A percentile compares a stretch with the other conserved stretches of the same genome.
Evolutionary conservation across 2,888 invertebrate species (phyloP).

Genomic region (Itoplectis maculator): DNA sequence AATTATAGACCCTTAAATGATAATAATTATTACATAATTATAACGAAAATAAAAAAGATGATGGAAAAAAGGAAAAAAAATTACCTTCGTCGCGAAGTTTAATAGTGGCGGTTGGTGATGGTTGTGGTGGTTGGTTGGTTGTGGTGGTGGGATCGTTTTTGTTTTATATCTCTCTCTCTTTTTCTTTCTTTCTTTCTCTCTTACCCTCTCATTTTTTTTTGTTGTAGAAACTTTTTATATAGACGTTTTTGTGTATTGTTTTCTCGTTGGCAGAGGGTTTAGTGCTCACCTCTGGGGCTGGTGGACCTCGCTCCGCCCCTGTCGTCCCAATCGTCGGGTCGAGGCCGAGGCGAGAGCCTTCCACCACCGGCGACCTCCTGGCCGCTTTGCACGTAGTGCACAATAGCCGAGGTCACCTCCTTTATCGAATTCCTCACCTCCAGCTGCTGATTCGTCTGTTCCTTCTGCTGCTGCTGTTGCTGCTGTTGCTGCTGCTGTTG

Average conservation of each 20-base stretch:
- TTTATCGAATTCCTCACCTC: slow-evolving; percentile 91
- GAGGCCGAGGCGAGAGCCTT: slow-evolving; percentile 81
- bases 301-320: slow-evolving; percentile 83
- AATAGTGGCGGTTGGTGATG: slow-evolving; percentile 81
- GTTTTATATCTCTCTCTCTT: slow-evolving; percentile 60
- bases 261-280: slow-evolving; percentile 73
- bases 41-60: slow-evolving; percentile 74
- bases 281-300: slow-evolving; percentile 85
- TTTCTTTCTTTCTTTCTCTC: slow-evolving; percentile 67
- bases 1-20: slow-evolving; percentile 1
- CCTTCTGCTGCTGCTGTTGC: slow-evolving; percentile 76
- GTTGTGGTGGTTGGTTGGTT: slow-evolving; percentile 79
- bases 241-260: slow-evolving; percentile 58
- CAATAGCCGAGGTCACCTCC: slow-evolving; percentile 96
- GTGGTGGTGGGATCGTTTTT: slow-evolving; percentile 74
- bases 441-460: slow-evolving; percentile 83
- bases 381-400: slow-evolving; percentile 91
- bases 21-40: slow-evolving; percentile 60
- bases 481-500: slow-evolving; percentile 67
- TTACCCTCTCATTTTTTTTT: slow-evolving; percentile 64
- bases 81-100: slow-evolving; percentile 82
- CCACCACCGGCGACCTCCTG: slow-evolving; percentile 83
- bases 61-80: slow-evolving; percentile 73
- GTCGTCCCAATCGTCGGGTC: slow-evolving; percentile 78
- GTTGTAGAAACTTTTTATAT: slow-evolving; percentile 65